phyloP scores from a whole-genome alignment of 1,140 invertebrate genomes.

The Aphaenogaster rudis region DNA sequence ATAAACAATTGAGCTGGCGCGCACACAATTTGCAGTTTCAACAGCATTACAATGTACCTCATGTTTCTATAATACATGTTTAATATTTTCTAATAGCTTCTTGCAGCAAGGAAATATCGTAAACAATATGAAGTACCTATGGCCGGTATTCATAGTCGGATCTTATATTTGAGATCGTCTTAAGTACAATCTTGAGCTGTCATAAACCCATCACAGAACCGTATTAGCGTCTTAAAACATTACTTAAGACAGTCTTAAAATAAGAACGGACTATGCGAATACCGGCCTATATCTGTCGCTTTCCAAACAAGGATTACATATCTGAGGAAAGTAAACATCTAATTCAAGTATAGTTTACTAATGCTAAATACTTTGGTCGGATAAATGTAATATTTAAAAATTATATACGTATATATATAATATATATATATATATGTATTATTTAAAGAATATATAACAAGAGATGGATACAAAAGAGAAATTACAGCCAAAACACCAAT shows the following conservation, averaged over 20 bases:
- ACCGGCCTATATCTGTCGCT: slow-evolving; percentile 1
- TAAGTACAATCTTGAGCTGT: too few species aligned
- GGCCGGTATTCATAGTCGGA: too few species aligned
- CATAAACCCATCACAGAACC: too few species aligned
- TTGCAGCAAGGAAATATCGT: slow-evolving; percentile 11
- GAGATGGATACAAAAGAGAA: slow-evolving; percentile 29
- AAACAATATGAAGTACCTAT: slow-evolving; percentile 25
- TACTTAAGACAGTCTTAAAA: too few species aligned
- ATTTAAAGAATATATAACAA: slow-evolving; percentile 34
- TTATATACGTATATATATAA: background rate
- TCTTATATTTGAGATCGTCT: too few species aligned
- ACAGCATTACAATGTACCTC: slow-evolving; percentile 46
- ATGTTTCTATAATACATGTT: slow-evolving; percentile 32
- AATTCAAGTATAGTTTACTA: background rate
- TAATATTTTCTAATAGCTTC: slow-evolving; percentile 51
- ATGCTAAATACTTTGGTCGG: background rate
- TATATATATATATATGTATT: background rate
- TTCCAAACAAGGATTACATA: background rate
- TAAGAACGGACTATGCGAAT: too few species aligned
- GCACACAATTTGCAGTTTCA: slow-evolving; percentile 43
- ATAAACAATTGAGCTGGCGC: slow-evolving; percentile 54
- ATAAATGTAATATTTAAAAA: slow-evolving; percentile 29
- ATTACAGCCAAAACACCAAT: background rate
- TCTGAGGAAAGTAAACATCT: background rate
- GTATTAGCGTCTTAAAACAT: too few species aligned